Conservation (phyloP, 2,797 vertebrate genomes). For the Megalops cyprinoides region DNA sequence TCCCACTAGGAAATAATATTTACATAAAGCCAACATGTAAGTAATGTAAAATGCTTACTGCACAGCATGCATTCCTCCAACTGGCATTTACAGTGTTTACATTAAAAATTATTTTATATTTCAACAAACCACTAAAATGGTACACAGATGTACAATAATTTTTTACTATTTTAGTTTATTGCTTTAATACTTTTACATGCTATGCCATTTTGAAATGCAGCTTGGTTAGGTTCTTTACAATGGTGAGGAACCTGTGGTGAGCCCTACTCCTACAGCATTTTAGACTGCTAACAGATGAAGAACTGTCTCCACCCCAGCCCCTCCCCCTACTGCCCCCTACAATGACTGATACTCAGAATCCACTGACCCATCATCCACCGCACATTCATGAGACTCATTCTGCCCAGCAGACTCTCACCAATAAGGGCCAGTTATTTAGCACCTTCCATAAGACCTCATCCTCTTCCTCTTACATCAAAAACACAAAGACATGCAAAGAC, state of each 20-base stretch:
- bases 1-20: neutral
- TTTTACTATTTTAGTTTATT: neutral
- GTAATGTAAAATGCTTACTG: neutral
- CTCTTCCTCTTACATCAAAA: neutral
- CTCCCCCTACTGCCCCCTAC: neutral
- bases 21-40: too few species aligned
- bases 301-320: neutral
- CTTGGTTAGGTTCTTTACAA: neutral
- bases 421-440: neutral
- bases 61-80: neutral
- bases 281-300: neutral
- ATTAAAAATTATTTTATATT: neutral
- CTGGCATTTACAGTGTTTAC: conserved; percentile 8
- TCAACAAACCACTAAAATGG: neutral
- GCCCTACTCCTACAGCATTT: neutral
- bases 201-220: neutral
- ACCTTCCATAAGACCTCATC: neutral
- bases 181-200: conserved; percentile 4
- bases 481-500: neutral
- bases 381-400: neutral
- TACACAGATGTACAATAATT: neutral
- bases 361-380: neutral
- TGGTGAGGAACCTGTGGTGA: neutral
- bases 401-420: neutral
- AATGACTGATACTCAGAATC: neutral